Conservation (phyloP, 2,113 vertebrate genomes). For the Bos javanicus region DNA sequence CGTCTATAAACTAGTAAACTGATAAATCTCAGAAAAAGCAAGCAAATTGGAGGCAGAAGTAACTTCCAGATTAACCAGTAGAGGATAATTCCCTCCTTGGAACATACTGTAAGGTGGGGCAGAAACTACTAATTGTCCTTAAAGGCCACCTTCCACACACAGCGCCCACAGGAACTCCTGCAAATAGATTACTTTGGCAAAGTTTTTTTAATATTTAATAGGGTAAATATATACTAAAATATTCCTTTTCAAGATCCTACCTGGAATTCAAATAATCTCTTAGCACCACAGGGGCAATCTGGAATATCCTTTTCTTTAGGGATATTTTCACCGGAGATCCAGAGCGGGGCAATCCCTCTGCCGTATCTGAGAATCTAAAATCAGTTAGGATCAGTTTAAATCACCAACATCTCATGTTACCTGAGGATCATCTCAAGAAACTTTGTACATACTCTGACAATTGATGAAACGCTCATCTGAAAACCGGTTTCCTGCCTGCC, state of each 20-base stretch:
- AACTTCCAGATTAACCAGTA: neutral
- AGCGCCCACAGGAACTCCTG: neutral
- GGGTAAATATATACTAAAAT: neutral
- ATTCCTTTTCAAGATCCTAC: constrained; percentile 73
- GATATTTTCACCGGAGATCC: constrained; percentile 90
- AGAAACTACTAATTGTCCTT: neutral
- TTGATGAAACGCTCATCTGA: neutral
- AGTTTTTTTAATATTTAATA: neutral
- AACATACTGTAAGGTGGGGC: neutral
- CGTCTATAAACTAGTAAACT: neutral
- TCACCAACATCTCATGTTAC: neutral
- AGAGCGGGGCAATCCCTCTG: constrained; percentile 87
- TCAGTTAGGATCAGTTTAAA: neutral
- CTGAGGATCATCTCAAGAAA: neutral
- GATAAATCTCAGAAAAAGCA: neutral
- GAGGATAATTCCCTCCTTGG: neutral
- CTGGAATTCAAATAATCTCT: constrained; percentile 96
- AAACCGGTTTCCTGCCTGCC: neutral
- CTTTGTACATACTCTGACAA: neutral
- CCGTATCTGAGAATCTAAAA: constrained; percentile 94
- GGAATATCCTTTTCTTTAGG: constrained; percentile 89
- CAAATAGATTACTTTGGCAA: neutral
- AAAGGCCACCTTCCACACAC: rapidly evolving
- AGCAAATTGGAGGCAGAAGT: neutral
- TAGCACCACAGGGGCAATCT: constrained; percentile 90